Evolutionary conservation across 1,140 invertebrate species (phyloP), one percentile per base, ranked within the genome.

Genomic region (Ditylenchus dipsaci): DNA sequence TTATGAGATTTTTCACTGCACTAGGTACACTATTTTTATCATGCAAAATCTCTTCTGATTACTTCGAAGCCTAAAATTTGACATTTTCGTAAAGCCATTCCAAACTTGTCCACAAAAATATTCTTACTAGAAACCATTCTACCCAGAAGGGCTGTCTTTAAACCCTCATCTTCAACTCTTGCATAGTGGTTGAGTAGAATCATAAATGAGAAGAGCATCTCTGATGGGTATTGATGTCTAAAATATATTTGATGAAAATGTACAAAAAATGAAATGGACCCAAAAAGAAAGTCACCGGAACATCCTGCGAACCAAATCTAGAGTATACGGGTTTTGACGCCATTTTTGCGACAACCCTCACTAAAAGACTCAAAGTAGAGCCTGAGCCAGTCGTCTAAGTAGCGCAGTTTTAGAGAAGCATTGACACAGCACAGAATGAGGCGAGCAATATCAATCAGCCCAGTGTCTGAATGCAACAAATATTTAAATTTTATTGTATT

Each of bases 361-460:
- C n/a, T 19, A 45, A 61, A 61, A 30, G 19, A 30, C 19, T 61
- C 59, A 30, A 19, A 33, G 29, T 61, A 61, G 21, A 61, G 59
- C 59, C 29, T 33, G 19, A 61, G 59, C 59, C 59, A 61, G 13
- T 61, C 59, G 59, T 61, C 59, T 19, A 61, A 13, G 38, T 26
- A 43, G 17, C 38, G 27, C 29, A 61, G 29, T 13, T 43, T 30
- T 3, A 61, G 29, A 3, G 29, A 33, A 21, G 59, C 27, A 29
- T 61, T 61, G 8, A 61, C 59, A 33, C 29, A 61, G 19, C 17
- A 21, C n/a, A 61, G n/a, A 30, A 61, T 30, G n/a, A 61, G 29
- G n/a, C 59, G 19, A 43, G 29, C 59, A 19, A 61, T 43, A 29
- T 61, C 59, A 30, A 33, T 61, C 17, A 61, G 21, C 8, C 59